Percentiles rank a stretch among this genome's conserved stretches.
Conservation (phyloP, 2,113 vertebrate species). For the Bubo blakistoni region DNA sequence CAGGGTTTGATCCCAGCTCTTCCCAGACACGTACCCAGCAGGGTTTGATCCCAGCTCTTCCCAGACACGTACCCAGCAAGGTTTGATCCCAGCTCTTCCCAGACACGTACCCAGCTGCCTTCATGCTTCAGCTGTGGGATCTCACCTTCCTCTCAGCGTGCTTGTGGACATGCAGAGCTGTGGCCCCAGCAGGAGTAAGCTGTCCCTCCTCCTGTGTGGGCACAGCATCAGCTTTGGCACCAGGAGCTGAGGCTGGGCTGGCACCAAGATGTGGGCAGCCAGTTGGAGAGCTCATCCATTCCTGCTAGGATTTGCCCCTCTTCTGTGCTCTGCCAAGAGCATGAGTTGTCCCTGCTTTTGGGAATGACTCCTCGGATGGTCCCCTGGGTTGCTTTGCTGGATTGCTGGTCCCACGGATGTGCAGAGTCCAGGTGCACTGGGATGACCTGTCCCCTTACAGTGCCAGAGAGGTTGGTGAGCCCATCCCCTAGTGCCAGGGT, state of each 20-base stretch:
- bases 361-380: not conserved
- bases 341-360: not conserved
- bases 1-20: too few relatives aligned
- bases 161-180: not conserved
- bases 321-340: not conserved
- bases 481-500: not conserved
- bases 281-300: not conserved
- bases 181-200: not conserved
- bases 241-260: not conserved
- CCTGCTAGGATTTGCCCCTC: not conserved
- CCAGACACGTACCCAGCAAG: too few relatives aligned
- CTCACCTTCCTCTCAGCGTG: not conserved
- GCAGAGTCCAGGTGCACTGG: not conserved
- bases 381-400: not conserved
- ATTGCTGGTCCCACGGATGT: not conserved
- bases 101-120: not conserved
- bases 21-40: too few relatives aligned
- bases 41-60: too few relatives aligned
- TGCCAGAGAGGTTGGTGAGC: not conserved
- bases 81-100: not conserved
- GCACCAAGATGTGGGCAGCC: not conserved
- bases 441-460: not conserved
- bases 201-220: not conserved
- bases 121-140: not conserved
- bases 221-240: not conserved